Conservation (phyloP, 1,140 invertebrate genomes). For the Tetraneura akinire region DNA sequence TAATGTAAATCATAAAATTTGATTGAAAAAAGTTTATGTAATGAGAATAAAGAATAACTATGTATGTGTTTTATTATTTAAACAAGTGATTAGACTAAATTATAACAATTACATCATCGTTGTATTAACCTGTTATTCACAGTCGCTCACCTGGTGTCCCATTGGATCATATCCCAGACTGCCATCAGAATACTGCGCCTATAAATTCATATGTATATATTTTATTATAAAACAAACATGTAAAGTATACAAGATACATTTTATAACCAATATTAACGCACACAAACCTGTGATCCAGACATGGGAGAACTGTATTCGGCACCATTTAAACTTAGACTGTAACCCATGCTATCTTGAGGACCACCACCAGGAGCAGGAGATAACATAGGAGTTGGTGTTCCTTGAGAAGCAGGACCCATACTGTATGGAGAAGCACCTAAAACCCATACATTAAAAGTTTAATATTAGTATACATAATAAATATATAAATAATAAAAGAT, state of each 20-base stretch:
- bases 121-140: constrained; percentile 47
- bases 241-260: too few species aligned
- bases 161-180: constrained; percentile 84
- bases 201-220: constrained; percentile 53
- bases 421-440: constrained; percentile 87
- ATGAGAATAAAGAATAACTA: too few species aligned
- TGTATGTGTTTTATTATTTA: too few species aligned
- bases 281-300: constrained; percentile 55
- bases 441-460: too few species aligned
- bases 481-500: too few species aligned
- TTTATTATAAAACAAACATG: too few species aligned
- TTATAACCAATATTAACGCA: constrained; percentile 16
- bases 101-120: neutral
- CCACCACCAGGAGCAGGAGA: constrained; percentile 78
- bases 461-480: too few species aligned
- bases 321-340: constrained; percentile 81
- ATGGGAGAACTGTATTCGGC: constrained; percentile 66
- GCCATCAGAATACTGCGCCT: constrained; percentile 77
- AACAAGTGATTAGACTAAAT: too few species aligned
- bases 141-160: constrained; percentile 67
- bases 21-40: too few species aligned
- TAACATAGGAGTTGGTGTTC: constrained; percentile 90
- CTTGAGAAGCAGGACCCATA: constrained; percentile 79
- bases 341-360: constrained; percentile 82
- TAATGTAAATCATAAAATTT: too few species aligned